Base-by-base conservation (phyloP, 2,888 invertebrate species). In the Synergus gifuensis region DNA sequence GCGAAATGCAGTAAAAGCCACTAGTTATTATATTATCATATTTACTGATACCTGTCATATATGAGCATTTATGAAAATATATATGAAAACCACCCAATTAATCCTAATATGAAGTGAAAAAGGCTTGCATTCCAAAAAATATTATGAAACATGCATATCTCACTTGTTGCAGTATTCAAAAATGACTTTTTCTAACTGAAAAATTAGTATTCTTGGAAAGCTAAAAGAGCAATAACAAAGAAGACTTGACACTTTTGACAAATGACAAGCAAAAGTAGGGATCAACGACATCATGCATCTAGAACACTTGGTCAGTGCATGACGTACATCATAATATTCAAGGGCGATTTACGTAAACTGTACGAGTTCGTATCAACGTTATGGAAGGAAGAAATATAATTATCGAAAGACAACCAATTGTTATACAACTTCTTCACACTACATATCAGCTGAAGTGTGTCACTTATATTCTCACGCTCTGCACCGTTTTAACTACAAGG, bases 391-490 rank as follows among this genome's bases (percentile, higher is more conserved):
- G n/a, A 8, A n/a, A 22, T 60, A 22, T 60, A 60, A 22, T 60
- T 22, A 60, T 60, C 12, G 11, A 60, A 60, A 60, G 60, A 22
- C 60, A 60, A 18, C 9, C 12, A 60, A 60, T 60, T 60, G 60
- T 73, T 73, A 73, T 73, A 54, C 28, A 73, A 73, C 73, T n/a
- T 54, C 54, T 73, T 73, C 73, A 73, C 73, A 73, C 54, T 49
- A n/a, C 28, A 28, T 54, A 46, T 73, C 28, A n/a, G n/a, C 73
- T 28, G 8, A 86, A 86, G 85, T 87, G 77, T 87, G 87, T 87
- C 87, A 87, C 83, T 85, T 82, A 80, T 84, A 82, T 85, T 88
- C 87, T 79, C 87, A 88, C 88, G 87, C 82, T 85, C 85, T 81
- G 77, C 78, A 69, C 79, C 63, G 60, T 79, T 82, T 79, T 76